Percentiles rank a stretch among this genome's conserved stretches.
These are phyloP conservation scores for Grapholita molesta DNA, from an alignment of 1,140 invertebrate species.

Conservation along the genomic window DNA sequence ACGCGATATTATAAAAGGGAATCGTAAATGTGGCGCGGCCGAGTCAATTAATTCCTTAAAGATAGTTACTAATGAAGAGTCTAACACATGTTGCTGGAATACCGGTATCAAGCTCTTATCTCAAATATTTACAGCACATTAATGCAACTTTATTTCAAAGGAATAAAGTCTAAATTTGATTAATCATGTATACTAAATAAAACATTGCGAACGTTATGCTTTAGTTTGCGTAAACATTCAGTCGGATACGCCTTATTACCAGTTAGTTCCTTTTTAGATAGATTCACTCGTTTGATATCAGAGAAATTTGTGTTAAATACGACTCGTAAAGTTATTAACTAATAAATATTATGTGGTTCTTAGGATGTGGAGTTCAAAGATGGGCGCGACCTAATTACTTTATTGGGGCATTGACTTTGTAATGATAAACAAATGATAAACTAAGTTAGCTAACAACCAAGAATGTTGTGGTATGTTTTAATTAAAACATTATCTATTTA, in stretches of 20 bases:
- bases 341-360: slow-evolving; percentile 3
- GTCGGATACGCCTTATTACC: background rate
- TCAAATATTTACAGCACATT: background rate
- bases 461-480: no score
- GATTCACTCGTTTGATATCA: slow-evolving; percentile 10
- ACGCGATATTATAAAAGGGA: slow-evolving; percentile 12
- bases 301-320: background rate
- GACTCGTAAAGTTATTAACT: background rate
- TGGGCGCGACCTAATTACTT: background rate
- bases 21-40: slow-evolving; percentile 6
- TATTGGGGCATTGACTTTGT: slow-evolving; percentile 1
- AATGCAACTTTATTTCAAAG: background rate
- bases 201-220: background rate
- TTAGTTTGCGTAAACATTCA: background rate
- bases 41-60: slow-evolving; percentile 17
- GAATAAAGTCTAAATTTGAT: background rate
- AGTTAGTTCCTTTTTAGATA: background rate
- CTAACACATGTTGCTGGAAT: background rate
- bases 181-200: background rate
- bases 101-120: background rate
- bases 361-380: background rate
- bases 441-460: background rate
- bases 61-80: slow-evolving; percentile 7
- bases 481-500: no score
- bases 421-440: background rate